phyloP scores from a whole-genome alignment of 1,140 invertebrate species.

The Tyrophagus putrescentiae region DNA sequence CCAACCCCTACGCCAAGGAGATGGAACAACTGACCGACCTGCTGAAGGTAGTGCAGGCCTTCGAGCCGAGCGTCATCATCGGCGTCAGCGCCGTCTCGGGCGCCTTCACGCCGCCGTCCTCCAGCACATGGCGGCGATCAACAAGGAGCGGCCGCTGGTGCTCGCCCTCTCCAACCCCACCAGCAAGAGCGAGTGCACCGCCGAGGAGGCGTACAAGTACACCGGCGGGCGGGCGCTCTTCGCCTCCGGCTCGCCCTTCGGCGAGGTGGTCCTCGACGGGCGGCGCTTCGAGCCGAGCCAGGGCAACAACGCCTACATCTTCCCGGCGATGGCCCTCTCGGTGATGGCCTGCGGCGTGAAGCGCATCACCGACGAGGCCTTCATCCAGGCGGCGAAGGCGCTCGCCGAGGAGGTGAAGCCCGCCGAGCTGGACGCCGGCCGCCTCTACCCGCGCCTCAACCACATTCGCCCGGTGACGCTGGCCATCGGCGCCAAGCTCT shows the following conservation, averaged over 20 bases:
- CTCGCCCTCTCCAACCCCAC: constrained; percentile 97
- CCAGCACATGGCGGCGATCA: constrained; percentile 65
- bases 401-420: constrained; percentile 67
- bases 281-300: constrained; percentile 74
- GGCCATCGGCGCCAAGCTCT: constrained; percentile 64
- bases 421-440: constrained; percentile 63
- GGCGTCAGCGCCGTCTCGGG: constrained; percentile 73
- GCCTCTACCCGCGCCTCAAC: constrained; percentile 78
- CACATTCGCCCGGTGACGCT: constrained; percentile 74
- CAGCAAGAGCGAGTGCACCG: constrained; percentile 87
- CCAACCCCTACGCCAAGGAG: constrained; percentile 65
- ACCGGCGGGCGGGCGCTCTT: constrained; percentile 80
- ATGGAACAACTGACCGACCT: constrained; percentile 57
- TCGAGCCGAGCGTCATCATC: constrained; percentile 70
- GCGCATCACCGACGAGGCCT: constrained; percentile 74
- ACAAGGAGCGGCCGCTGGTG: constrained; percentile 70
- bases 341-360: constrained; percentile 60
- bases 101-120: constrained; percentile 76
- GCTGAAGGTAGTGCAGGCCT: constrained; percentile 54
- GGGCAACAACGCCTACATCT: constrained; percentile 93
- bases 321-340: constrained; percentile 78
- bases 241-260: constrained; percentile 81
- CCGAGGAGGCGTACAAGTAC: constrained; percentile 68
- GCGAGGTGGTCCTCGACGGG: constrained; percentile 55
- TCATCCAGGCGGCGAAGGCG: constrained; percentile 69